These are phyloP conservation scores for Equus przewalskii DNA, from an alignment of 2,113 vertebrate species.

Conservation along the genomic window DNA sequence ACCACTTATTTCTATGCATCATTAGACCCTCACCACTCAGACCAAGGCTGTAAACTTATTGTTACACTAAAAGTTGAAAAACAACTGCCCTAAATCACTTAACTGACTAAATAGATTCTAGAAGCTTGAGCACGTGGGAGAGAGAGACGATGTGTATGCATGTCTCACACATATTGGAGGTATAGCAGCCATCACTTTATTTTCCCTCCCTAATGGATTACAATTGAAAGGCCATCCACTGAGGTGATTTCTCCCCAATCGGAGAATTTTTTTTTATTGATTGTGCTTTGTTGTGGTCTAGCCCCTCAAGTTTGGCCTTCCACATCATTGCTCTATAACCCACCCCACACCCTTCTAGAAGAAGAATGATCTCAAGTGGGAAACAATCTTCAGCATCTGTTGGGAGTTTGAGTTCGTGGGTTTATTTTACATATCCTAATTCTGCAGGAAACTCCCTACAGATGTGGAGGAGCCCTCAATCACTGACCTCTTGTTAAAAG, in stretches of 20 bases:
- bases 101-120: neutral
- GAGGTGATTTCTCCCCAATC: neutral
- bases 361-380: slow-evolving; percentile 3
- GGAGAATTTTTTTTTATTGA: neutral
- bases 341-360: neutral
- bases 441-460: slow-evolving; percentile 73
- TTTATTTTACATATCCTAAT: slow-evolving; percentile 71
- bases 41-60: neutral
- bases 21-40: neutral
- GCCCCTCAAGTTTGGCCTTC: neutral
- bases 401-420: slow-evolving; percentile 61
- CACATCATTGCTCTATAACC: neutral
- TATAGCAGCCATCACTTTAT: neutral
- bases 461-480: slow-evolving; percentile 64
- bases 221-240: neutral
- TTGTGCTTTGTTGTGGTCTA: neutral
- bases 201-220: neutral
- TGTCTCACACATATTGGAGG: neutral
- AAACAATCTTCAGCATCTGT: slow-evolving; percentile 40
- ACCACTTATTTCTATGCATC: neutral
- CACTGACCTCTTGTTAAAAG: slow-evolving; percentile 77
- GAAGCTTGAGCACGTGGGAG: neutral
- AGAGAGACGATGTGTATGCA: accelerated
- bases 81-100: neutral
- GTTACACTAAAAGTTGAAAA: slow-evolving; percentile 37